Base-by-base conservation (phyloP, 2,888 invertebrate genomes). In the Yponomeuta sedellus region DNA sequence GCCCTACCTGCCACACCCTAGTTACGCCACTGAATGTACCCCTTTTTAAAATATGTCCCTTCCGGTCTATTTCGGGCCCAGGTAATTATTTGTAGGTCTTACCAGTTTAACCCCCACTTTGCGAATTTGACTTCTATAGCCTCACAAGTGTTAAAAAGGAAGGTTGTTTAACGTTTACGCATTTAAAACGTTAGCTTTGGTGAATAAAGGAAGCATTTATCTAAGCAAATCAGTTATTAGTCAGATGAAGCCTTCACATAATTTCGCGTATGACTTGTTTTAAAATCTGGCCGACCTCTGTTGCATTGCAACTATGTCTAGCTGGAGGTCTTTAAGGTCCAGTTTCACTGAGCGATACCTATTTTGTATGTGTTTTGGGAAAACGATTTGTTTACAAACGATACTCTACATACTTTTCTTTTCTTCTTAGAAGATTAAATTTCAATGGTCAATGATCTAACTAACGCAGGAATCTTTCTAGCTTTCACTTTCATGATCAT, bases 281-380 rank as follows among this genome's bases (percentile, higher is more conserved):
- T 58, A 58, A 58, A 20, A 19, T 58, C 58, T 58, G n/a, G 34
- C 25, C 28, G 61, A 61, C 61, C 61, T 64, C 68, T 64, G 62
- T 56, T 25, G 34, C 16, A 28, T 59, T 62, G 64, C 68, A 67
- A 67, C 57, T 69, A 12, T 52, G 44, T 52, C 44, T 52, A 52
- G 12, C 16, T 52, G 12, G 44, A 52, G 44, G 44, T 52, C 44
- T 52, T 16, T 52, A 16, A 52, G 44, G 44, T 52, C 44, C 44
- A 16, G 44, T 52, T 52, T 52, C 44, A 52, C 44, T 16, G 44
- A 52, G 44, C 12, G 16, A 52, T 25, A 25, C 5, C 2, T 25
- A 25, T n/a, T n/a, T n/a, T n/a, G 5, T 25, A 25, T 52, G 12
- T 52, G 44, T 12, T 52, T 44, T 44, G 12, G 3, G 12, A 44